Percentiles rank a stretch among this genome's conserved stretches.
Evolutionary conservation across 2,888 invertebrate genomes (phyloP).

Genomic region (Crocallis elinguaria): DNA sequence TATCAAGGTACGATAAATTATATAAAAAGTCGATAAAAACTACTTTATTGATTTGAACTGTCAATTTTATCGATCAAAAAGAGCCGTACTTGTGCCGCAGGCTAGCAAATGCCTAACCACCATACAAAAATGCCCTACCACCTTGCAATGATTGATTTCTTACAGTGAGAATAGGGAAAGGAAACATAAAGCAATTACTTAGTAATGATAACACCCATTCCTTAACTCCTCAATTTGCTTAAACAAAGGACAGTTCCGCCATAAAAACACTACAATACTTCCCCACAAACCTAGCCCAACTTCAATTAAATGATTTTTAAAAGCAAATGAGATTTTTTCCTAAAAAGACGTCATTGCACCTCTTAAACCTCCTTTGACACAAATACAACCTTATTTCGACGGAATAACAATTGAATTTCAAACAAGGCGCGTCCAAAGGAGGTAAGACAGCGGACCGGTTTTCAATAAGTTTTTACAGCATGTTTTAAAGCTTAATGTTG

Average conservation of each 20-base stretch:
- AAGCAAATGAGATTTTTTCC: constrained; percentile 2
- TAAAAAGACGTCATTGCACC: background rate
- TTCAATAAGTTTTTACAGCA: constrained; percentile 9
- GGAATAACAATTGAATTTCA: background rate
- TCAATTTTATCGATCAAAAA: too few species aligned
- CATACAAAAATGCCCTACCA: too few species aligned
- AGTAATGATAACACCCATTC: too few species aligned
- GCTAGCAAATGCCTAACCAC: too few species aligned
- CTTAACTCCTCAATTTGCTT: too few species aligned
- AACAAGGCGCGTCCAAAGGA: background rate
- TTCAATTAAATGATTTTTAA: constrained; percentile 10
- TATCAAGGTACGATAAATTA: too few species aligned
- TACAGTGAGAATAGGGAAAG: too few species aligned
- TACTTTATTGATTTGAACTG: too few species aligned
- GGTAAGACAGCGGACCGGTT: constrained; percentile 13
- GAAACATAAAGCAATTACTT: too few species aligned
- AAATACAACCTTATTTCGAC: background rate
- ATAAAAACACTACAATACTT: background rate
- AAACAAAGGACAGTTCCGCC: background rate
- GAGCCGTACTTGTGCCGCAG: too few species aligned
- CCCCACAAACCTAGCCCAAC: constrained; percentile 4
- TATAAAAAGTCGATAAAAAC: too few species aligned
- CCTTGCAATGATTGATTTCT: too few species aligned
- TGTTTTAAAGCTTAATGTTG: constrained; percentile 14
- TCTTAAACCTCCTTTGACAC: background rate